Conservation (phyloP, 2,888 invertebrate species). For the Euplexia lucipara region DNA sequence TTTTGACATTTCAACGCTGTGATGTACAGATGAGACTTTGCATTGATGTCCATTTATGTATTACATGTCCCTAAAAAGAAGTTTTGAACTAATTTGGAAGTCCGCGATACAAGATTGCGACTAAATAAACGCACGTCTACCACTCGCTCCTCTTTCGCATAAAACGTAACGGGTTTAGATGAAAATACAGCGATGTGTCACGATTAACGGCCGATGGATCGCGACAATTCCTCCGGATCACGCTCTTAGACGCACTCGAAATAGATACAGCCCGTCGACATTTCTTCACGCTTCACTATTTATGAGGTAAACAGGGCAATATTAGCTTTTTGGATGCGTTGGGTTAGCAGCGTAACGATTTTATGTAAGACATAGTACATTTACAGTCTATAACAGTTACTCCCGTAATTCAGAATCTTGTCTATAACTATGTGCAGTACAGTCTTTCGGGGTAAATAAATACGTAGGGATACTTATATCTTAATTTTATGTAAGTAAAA, state of each 20-base stretch:
- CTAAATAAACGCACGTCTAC: conserved; percentile 52
- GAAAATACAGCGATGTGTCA: conserved; percentile 78
- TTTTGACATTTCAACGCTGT: too few species aligned
- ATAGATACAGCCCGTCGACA: conserved; percentile 49
- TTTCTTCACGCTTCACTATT: conserved; percentile 50
- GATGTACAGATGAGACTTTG: too few species aligned
- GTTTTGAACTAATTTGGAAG: too few species aligned
- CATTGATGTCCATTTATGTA: too few species aligned
- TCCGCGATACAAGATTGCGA: conserved; percentile 21
- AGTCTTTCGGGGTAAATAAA: too few species aligned
- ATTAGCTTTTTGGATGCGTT: conserved; percentile 15
- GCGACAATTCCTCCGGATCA: conserved; percentile 58
- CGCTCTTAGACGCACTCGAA: conserved; percentile 53
- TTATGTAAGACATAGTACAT: background rate
- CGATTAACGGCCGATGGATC: conserved; percentile 68
- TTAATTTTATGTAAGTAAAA: too few species aligned
- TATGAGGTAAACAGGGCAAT: conserved; percentile 33
- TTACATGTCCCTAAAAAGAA: background rate
- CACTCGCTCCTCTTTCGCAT: conserved; percentile 56
- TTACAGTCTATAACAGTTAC: background rate
- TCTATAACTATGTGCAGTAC: too few species aligned
- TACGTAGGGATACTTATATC: too few species aligned
- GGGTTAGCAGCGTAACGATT: background rate
- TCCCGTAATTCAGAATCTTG: too few species aligned
- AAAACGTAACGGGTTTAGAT: conserved; percentile 69